Evolutionary conservation across 2,797 vertebrate genomes (phyloP), one percentile per base, ranked within the genome.

Genomic region (Tauraco hartlaubi): DNA sequence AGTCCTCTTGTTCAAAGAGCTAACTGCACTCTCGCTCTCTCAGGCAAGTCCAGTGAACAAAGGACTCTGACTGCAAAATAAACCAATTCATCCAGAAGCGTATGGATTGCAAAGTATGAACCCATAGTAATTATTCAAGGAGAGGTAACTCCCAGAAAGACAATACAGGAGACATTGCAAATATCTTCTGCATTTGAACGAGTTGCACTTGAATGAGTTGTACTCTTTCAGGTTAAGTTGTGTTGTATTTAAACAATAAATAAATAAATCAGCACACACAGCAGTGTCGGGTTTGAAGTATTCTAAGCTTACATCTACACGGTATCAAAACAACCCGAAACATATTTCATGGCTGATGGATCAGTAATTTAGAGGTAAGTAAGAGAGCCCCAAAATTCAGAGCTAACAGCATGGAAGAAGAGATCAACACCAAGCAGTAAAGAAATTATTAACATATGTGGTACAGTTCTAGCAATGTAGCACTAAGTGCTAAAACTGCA

Each of bases 361-460:
- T 61, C 35, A 52, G 31, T 67, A 82, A 76, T 56, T 73, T 39
- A 84, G 26, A 90, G 13, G 31, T 51, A 94, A 91, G 62, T 33
- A 86, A 69, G 11, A 84, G 46, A 91, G 28, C 39, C 51, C 28
- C 67, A 62, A 3, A 86, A 77, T 95, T 88, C 67, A 74, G 48
- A 92, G 54, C 20, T 48, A 91, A 73, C 23, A 68, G 41, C 22
- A 33, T 26, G 43, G 63, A 92, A 91, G 28, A 81, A 84, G 63
- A 93, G 43, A 94, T 63, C 49, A 81, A 33, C 58, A 63, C 21
- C 74, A 93, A 28, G 29, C 43, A 79, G 22, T 62, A 66, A 62
- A 90, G 48, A 90, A 94, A 90, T 88, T 79, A 86, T 49, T 89
- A 88, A 74, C 77, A 88, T 85, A 90, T 62, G 88, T 33, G 21